A percentile compares a stretch with the other conserved stretches of the same genome.
Conservation (phyloP, 2,113 vertebrate genomes). For the Trinectes maculatus region DNA sequence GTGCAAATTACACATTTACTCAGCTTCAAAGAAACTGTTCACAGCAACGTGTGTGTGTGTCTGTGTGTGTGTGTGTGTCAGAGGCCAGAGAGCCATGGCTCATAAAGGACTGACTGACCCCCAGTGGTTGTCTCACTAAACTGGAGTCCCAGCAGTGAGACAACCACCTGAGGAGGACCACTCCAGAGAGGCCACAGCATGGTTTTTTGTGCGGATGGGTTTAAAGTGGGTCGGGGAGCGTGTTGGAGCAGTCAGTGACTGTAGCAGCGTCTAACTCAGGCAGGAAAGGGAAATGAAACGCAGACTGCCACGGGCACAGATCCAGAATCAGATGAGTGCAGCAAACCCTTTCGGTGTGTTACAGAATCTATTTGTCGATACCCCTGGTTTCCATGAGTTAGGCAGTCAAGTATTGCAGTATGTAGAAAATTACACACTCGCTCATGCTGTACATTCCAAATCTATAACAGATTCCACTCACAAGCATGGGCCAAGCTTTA, state of each 20-base stretch:
- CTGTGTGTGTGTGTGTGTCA: not conserved
- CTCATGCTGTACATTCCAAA: conserved; percentile 10
- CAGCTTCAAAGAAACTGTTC: not conserved
- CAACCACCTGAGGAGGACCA: conserved; percentile 17
- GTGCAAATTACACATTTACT: not conserved
- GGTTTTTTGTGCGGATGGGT: conserved; percentile 32
- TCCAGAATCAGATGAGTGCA: conserved; percentile 65
- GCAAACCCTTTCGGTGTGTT: conserved; percentile 46
- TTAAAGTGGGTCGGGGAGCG: conserved; percentile 57
- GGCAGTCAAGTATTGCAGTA: conserved; percentile 26
- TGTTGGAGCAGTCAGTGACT: conserved; percentile 34
- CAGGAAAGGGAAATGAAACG: conserved; percentile 68
- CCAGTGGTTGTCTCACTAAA: conserved; percentile 34
- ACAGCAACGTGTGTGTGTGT: not conserved
- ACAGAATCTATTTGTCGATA: conserved; percentile 36
- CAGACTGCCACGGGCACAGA: conserved; percentile 50
- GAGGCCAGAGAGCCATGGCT: conserved; percentile 17
- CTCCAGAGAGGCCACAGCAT: conserved; percentile 16
- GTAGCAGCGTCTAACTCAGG: conserved; percentile 32
- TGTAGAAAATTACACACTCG: conserved; percentile 14
- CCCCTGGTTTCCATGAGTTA: conserved; percentile 50
- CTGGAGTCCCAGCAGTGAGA: conserved; percentile 41
- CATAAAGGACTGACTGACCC: conserved; percentile 37
- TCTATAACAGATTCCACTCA: conserved; percentile 11
- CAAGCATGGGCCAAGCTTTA: conserved; percentile 24